Base-by-base conservation (phyloP, 2,888 invertebrate species). In the Automeris io region DNA sequence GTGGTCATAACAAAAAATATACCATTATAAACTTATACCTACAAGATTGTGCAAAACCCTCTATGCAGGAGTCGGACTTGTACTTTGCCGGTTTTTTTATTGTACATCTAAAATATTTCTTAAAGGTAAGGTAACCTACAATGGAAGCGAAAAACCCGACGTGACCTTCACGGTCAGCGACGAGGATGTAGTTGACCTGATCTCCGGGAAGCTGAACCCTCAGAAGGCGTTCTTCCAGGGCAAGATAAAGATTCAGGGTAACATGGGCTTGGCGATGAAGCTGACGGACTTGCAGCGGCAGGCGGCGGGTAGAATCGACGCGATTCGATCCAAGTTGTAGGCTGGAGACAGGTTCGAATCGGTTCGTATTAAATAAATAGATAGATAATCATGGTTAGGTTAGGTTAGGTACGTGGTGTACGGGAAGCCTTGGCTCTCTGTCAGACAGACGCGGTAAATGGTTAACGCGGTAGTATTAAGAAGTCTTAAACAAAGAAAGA, bases 191-290 rank as follows among this genome's bases (percentile, higher is more conserved):
- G 89, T 93, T 3, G 95, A 95, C 52, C 88, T 99, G 38, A 93
- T 98, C 61, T 90, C 93, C 1, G 98, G 98, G 1, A 95, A 95
- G 74, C 85, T 99, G 43, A 97, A 97, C 71, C 95, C 96, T 0
- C 98, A 99, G 71, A 97, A 97, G 74, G 97, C 97, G 1, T 96
- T 96, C 78, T 96, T 96, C 89, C 95, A 98, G 77, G 98, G 98
- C 9, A 98, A 98, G 79, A 91, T 96, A 40, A 98, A 98, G 83
- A 93, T 99, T 42, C 95, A 97, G 70, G 98, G 98, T 21, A 98
- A 98, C 71, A 96, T 98, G 94, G 97, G 96, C 0, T 82, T 98
- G 29, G 98, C 98, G 1, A 94, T 98, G 94, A 98, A 97, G 72
- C 82, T 99, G 41, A 92, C 94, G 12, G 95, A 95, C 49, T 73